Evolutionary conservation across 2,888 invertebrate species (phyloP).

Genomic region (Eupithecia vulgata): DNA sequence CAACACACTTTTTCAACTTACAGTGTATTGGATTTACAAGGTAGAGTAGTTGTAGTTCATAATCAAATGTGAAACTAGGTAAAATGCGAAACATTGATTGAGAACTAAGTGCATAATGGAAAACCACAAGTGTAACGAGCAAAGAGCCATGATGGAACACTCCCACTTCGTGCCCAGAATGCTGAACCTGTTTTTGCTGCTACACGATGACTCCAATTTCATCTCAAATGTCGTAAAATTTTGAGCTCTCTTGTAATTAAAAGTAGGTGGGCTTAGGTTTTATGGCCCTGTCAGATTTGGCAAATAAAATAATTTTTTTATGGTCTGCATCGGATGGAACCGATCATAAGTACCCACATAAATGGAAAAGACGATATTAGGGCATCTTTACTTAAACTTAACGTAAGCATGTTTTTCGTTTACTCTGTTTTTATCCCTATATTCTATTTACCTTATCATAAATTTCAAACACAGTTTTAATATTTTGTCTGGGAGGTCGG

Average conservation of each 20-base stretch:
- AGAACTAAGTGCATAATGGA: background rate
- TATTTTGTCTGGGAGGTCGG: background rate
- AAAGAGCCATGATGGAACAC: background rate
- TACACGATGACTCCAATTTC: constrained; percentile 10
- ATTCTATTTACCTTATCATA: background rate
- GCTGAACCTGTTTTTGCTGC: background rate
- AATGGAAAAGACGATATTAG: constrained; percentile 11
- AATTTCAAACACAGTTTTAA: background rate
- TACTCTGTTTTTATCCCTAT: background rate
- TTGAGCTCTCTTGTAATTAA: constrained; percentile 32
- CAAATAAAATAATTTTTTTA: constrained; percentile 34
- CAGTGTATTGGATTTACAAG: no score
- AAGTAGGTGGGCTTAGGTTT: constrained; percentile 30
- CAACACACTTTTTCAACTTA: no score
- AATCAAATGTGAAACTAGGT: background rate
- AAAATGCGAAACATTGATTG: background rate
- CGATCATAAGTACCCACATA: background rate
- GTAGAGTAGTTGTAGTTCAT: no score
- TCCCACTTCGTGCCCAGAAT: background rate
- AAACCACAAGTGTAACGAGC: background rate
- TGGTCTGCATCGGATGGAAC: constrained; percentile 23
- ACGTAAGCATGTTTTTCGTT: constrained; percentile 15
- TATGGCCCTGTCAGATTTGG: constrained; percentile 35
- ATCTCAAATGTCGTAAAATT: constrained; percentile 30
- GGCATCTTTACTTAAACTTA: constrained; percentile 12